Evolutionary conservation across 2,113 vertebrate species (phyloP), one percentile per base, ranked within the genome.

Genomic region (Rhinoptilus africanus): DNA sequence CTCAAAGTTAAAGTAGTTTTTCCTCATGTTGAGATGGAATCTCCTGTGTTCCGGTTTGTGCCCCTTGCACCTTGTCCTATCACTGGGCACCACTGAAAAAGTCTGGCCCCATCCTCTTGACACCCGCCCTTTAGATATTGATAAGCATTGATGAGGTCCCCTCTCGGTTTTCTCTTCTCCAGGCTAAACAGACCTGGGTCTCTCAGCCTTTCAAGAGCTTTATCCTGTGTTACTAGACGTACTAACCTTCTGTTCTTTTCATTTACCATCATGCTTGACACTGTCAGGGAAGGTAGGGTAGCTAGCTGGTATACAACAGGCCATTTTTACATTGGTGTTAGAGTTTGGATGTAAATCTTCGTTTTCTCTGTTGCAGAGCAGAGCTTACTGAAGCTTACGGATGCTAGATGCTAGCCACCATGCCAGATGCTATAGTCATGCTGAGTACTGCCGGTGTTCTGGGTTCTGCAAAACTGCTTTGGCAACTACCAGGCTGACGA

Each of bases 401-500:
- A 45, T 89, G 37, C 48, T 82, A 53, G 51, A 53, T 74, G 32
- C 37, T 63, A 71, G 54, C 50, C 26, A 0, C 87, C 48, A 27
- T 79, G 86, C 77, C 89, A 96, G 88, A 53, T 96, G 64, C 77
- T 95, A 1, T 56, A 89, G 94, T 88, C 74, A 21, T 69, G 23
- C 77, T 66, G 77, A 82, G 43, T 71, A 35, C 76, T 72, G 73
- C 63, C 5, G 14, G 64, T 79, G 72, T 81, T 93, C 94, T 78
- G 84, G 37, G 45, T 74, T 96, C 60, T 94, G 64, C 84, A 91
- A 68, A 95, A 63, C 51, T 89, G 60, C 85, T 96, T 88, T 95
- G 93, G 94, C 93, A 96, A 22, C 90, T 71, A 37, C 53, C 34
- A 73, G 74, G 34, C 81, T 92, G 89, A 85, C 35, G 5, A 92